Conservation (phyloP, 2,888 invertebrate species). For the Cetonia aurata region DNA sequence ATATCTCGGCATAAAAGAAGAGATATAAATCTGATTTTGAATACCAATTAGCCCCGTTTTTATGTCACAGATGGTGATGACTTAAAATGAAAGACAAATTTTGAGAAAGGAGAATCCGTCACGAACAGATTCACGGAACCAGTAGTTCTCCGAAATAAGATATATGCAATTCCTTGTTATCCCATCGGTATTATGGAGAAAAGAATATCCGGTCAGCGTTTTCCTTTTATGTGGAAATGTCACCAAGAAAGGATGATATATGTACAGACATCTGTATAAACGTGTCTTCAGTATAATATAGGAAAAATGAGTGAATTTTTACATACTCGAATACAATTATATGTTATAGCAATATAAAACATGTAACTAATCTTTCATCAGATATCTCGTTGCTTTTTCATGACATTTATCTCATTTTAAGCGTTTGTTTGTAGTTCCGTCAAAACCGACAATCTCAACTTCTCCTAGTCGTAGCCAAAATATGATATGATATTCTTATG, state of each 20-base stretch:
- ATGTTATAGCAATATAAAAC: too few species aligned
- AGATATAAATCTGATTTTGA: constrained; percentile 24
- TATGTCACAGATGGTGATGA: constrained; percentile 37
- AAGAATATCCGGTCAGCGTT: constrained; percentile 23
- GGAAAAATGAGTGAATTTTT: too few species aligned
- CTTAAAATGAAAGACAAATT: constrained; percentile 28
- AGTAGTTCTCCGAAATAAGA: constrained; percentile 31
- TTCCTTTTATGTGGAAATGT: constrained; percentile 18
- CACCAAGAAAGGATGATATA: constrained; percentile 7
- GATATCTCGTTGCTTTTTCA: too few species aligned
- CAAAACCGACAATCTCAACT: too few species aligned
- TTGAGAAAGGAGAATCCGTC: constrained; percentile 23
- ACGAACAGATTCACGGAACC: constrained; percentile 18
- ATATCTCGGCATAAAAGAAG: not conserved
- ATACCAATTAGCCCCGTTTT: constrained; percentile 9
- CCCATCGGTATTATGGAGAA: constrained; percentile 26
- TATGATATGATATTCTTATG: too few species aligned
- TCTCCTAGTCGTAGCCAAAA: too few species aligned
- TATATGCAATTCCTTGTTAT: constrained; percentile 33
- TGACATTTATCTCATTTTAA: too few species aligned
- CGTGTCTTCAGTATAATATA: too few species aligned
- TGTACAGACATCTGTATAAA: not conserved
- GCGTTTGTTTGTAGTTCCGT: too few species aligned
- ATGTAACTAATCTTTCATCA: too few species aligned
- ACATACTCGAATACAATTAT: too few species aligned